A percentile compares a stretch with the other conserved stretches of the same genome.
These are phyloP conservation scores for Cryptoprocta ferox DNA, from an alignment of 2,797 vertebrate species.

Conservation along the genomic window DNA sequence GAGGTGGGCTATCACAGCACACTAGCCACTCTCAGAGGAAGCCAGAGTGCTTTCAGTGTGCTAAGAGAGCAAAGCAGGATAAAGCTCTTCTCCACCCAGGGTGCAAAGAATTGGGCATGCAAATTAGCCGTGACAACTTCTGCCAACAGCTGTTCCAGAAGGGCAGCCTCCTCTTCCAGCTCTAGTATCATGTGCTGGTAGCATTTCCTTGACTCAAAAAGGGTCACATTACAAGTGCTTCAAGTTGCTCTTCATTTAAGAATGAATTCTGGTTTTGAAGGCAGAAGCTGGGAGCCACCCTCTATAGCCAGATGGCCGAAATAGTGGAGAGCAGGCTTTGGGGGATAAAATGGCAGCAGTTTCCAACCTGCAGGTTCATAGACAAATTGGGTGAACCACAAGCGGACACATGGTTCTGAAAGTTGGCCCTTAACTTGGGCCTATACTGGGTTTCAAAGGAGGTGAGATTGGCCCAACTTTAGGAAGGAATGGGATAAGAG, in stretches of 20 bases:
- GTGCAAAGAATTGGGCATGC: slow-evolving; percentile 14
- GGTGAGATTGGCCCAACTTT: not conserved
- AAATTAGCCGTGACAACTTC: slow-evolving; percentile 50
- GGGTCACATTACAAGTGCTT: not conserved
- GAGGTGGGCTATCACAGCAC: not conserved
- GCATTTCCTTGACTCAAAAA: slow-evolving; percentile 46
- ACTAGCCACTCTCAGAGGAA: not conserved
- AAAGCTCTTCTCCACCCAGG: not conserved
- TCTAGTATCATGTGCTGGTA: not conserved
- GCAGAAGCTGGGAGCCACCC: slow-evolving; percentile 5
- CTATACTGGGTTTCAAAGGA: not conserved
- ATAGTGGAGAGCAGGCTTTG: slow-evolving; percentile 55
- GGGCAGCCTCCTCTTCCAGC: slow-evolving; percentile 32
- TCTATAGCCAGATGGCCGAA: slow-evolving; percentile 42
- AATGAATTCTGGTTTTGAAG: slow-evolving; percentile 66
- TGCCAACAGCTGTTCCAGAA: slow-evolving; percentile 40
- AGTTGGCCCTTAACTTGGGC: not conserved
- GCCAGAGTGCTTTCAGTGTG: not conserved
- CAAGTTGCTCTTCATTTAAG: slow-evolving; percentile 66
- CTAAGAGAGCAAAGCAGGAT: not conserved
- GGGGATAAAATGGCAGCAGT: not conserved
- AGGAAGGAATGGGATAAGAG: not conserved
- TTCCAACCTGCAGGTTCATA: not conserved
- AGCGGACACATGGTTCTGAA: not conserved
- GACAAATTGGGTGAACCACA: not conserved